A percentile compares a stretch with the other conserved stretches of the same genome.
Conservation (phyloP, 2,113 vertebrate species). For the Vidua chalybeata region DNA sequence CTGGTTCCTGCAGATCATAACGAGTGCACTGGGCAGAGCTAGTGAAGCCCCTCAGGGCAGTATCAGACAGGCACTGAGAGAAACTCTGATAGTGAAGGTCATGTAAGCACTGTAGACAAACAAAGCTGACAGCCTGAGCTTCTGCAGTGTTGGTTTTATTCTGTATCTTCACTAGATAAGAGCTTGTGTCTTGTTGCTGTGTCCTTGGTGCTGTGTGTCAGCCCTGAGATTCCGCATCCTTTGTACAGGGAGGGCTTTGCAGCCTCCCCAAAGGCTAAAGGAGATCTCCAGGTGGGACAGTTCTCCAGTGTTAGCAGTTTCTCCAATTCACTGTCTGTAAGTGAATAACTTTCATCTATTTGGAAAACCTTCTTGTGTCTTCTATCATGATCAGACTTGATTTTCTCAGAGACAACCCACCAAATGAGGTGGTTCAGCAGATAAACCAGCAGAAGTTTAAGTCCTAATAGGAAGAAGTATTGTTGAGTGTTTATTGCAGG, state of each 20-base stretch:
- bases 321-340: background rate
- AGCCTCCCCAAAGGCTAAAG: background rate
- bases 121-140: constrained; percentile 10
- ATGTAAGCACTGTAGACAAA: background rate
- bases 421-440: background rate
- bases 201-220: background rate
- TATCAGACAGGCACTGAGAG: background rate
- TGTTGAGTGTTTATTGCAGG: constrained; percentile 44
- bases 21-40: background rate
- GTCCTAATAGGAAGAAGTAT: background rate
- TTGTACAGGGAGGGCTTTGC: background rate
- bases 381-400: background rate
- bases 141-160: constrained; percentile 8
- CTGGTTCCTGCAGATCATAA: background rate
- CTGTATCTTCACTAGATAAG: constrained; percentile 2
- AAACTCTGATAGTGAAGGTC: background rate
- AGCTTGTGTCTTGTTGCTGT: background rate
- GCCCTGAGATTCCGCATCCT: background rate
- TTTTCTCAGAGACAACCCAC: background rate
- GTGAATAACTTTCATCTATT: background rate
- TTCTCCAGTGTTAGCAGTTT: background rate
- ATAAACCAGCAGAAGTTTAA: background rate
- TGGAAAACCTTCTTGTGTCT: background rate
- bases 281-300: background rate
- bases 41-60: background rate